phyloP scores from a whole-genome alignment of 2,888 invertebrate species.

The Patella ulyssiponensis region DNA sequence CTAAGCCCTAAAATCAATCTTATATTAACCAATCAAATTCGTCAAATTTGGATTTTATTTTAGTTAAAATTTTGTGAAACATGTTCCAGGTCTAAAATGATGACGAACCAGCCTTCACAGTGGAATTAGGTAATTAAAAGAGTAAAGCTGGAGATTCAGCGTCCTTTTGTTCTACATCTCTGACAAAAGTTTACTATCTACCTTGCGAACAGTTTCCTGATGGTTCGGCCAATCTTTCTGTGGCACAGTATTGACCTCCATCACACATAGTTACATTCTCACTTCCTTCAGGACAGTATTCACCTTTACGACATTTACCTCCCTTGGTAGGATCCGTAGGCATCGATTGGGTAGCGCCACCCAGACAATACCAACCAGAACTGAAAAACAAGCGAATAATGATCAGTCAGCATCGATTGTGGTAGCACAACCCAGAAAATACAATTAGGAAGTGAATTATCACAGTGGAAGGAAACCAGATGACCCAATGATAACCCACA shows the following conservation, averaged over 20 bases:
- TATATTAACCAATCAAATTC: no score
- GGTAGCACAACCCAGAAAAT: background rate
- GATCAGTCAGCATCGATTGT: background rate
- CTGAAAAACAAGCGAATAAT: conserved; percentile 36
- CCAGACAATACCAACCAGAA: conserved; percentile 66
- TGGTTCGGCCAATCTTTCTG: conserved; percentile 49
- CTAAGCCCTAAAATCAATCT: no score
- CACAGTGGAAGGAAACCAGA: no score
- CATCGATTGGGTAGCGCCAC: conserved; percentile 56
- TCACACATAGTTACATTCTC: conserved; percentile 59
- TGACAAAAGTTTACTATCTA: conserved; percentile 22
- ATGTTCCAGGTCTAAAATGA: no score
- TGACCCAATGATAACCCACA: no score
- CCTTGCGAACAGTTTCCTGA: conserved; percentile 63
- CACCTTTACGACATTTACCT: conserved; percentile 55
- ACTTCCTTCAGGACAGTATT: conserved; percentile 66
- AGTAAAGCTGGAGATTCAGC: no score
- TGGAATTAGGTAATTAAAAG: no score
- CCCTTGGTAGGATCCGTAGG: conserved; percentile 61
- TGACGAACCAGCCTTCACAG: no score
- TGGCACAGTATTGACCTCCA: conserved; percentile 63
- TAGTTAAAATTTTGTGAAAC: no score
- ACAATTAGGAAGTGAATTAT: background rate
- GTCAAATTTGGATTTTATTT: no score
- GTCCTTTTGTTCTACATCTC: no score